Base-by-base conservation (phyloP, 23 tunicate species). In the Halocynthia roretzi region DNA sequence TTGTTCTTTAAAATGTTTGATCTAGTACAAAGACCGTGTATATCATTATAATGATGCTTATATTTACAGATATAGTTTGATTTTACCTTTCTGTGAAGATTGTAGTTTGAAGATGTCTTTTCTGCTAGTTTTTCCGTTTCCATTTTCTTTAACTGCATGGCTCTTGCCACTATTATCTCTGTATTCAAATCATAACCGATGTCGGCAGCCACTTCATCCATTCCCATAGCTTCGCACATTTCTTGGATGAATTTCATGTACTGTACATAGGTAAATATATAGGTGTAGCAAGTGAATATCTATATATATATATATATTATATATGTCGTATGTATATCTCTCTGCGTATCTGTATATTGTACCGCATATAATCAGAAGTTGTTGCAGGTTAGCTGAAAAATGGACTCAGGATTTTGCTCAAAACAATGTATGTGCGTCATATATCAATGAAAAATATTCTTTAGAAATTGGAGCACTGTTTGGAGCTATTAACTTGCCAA, bases 171-270 rank as follows among this genome's bases (percentile, higher is more conserved):
- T 2, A 94, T 84, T 11, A 85, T 67, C 71, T 94, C 99, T 7
- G 99, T 94, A 77, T 92, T 80, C 82, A 92, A 73, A 56, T 83
- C 88, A 54, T 92, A 84, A 57, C 93, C 93, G 51, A 92, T 69
- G 58, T 92, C 98, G 8, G 86, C 84, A 5, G 83, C 84, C n/a
- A 84, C 80, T n/a, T 87, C 91, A 17, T 65, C 80, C 87, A 92
- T 84, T 18, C 67, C 56, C 92, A 92, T 82, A 44, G 98, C 98
- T 8, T 78, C 76, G 12, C 94, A 85, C 93, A 92, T 92, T 52
- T 92, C 89, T 73, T 92, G 79, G 81, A 92, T 64, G 71, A 92
- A 92, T 22, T 62, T 66, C 76, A 86, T 50, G 73, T 86, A 92
- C 98, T 90, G 69, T 21, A 60, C 64, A 60, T 15, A 60, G n/a